A percentile compares a stretch with the other conserved stretches of the same genome.
phyloP scores from a whole-genome alignment of 2,888 invertebrate genomes.

The Drosophila austrosaltans region DNA sequence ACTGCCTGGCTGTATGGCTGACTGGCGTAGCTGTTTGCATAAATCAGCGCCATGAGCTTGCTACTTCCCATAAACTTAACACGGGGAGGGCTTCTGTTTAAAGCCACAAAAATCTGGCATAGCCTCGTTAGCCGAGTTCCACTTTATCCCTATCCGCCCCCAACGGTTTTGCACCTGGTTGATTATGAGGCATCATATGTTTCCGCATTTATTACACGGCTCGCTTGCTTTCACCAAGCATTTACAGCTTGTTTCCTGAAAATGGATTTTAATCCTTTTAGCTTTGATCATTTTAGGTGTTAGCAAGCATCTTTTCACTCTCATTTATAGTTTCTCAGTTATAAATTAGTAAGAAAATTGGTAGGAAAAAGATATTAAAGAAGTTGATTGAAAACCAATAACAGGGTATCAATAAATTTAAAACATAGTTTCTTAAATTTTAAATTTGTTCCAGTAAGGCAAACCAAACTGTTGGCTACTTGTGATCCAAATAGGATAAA shows the following conservation, averaged over 20 bases:
- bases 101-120: constrained; percentile 73
- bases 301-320: neutral
- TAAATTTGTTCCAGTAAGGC: too few species aligned
- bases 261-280: constrained; percentile 68
- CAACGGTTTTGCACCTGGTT: constrained; percentile 48
- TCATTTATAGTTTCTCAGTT: too few species aligned
- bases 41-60: constrained; percentile 50
- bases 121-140: constrained; percentile 53
- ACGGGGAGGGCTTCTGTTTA: constrained; percentile 34
- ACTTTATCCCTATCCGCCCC: constrained; percentile 9
- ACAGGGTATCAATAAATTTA: too few species aligned
- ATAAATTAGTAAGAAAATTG: neutral
- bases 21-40: constrained; percentile 43
- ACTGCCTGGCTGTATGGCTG: neutral
- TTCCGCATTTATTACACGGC: constrained; percentile 58
- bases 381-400: too few species aligned
- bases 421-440: too few species aligned
- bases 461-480: too few species aligned
- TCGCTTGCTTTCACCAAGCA: constrained; percentile 36
- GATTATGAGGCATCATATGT: constrained; percentile 50
- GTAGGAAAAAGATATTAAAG: too few species aligned
- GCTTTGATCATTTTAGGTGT: constrained; percentile 45
- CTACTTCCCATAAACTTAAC: constrained; percentile 38
- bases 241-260: constrained; percentile 62
- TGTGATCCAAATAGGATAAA: too few species aligned